Evolutionary conservation across 2,888 invertebrate species (phyloP).

Genomic region (Nephrotoma guestfalica): DNA sequence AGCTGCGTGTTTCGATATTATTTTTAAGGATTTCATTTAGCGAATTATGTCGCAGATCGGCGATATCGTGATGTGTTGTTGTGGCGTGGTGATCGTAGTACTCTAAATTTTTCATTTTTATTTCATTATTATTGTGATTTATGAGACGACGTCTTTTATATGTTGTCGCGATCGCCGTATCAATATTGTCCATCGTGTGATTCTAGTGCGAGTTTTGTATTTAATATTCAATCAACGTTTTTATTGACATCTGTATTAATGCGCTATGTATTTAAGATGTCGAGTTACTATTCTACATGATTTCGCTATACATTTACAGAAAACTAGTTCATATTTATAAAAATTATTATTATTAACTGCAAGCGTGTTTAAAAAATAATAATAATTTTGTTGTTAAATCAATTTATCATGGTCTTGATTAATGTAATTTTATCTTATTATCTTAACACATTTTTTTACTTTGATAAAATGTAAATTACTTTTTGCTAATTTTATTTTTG

Average conservation of each 20-base stretch:
- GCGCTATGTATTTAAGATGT: not conserved
- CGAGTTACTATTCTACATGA: not conserved
- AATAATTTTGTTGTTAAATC: not conserved
- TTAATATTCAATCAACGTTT: not conserved
- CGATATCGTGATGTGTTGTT: not conserved
- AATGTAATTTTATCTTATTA: not conserved
- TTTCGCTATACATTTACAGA: not conserved
- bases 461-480: not conserved
- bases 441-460: not conserved
- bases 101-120: not conserved
- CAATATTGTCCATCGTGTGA: not conserved
- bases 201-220: not conserved
- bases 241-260: not conserved
- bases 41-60: not conserved
- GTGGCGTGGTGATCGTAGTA: not conserved
- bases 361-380: not conserved
- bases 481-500: not conserved
- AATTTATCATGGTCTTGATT: not conserved
- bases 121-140: slow-evolving; percentile 2
- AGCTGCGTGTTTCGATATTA: not conserved
- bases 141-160: not conserved
- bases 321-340: not conserved
- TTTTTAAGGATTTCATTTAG: not conserved
- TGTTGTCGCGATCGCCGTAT: not conserved
- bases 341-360: not conserved